A percentile compares a stretch with the other conserved stretches of the same genome.
Conservation (phyloP, 2,888 invertebrate genomes). For the Cybosia mesomella region DNA sequence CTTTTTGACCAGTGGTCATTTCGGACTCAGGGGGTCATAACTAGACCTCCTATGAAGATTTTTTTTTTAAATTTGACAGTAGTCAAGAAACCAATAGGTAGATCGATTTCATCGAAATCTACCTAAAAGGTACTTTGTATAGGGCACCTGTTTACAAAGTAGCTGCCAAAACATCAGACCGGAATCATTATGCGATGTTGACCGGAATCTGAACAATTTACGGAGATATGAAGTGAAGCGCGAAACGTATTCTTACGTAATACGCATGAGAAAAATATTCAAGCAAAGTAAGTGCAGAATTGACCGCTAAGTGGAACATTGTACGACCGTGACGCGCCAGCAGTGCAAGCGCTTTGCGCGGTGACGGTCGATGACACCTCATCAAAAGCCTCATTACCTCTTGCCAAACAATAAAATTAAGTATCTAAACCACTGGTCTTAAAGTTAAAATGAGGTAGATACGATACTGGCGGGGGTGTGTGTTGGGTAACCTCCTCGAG, state of each 20-base stretch:
- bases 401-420: slow-evolving; percentile 26
- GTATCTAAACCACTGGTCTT: background rate
- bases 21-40: no score
- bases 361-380: slow-evolving; percentile 34
- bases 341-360: slow-evolving; percentile 34
- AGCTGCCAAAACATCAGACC: slow-evolving; percentile 18
- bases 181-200: background rate
- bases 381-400: slow-evolving; percentile 28
- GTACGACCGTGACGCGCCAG: slow-evolving; percentile 74
- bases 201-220: slow-evolving; percentile 22
- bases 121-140: no score
- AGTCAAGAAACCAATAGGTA: no score
- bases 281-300: slow-evolving; percentile 53
- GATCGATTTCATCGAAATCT: no score
- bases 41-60: no score
- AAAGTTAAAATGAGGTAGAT: background rate
- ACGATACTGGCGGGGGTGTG: no score
- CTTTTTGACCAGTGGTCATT: no score
- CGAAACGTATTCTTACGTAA: slow-evolving; percentile 48
- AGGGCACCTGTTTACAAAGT: slow-evolving; percentile 20
- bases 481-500: no score
- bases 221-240: slow-evolving; percentile 21
- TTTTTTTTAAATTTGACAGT: no score
- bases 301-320: slow-evolving; percentile 67
- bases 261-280: slow-evolving; percentile 53